Base-by-base conservation (phyloP, 53 echinoderm and acorn worm species). In the Astropecten irregularis region DNA sequence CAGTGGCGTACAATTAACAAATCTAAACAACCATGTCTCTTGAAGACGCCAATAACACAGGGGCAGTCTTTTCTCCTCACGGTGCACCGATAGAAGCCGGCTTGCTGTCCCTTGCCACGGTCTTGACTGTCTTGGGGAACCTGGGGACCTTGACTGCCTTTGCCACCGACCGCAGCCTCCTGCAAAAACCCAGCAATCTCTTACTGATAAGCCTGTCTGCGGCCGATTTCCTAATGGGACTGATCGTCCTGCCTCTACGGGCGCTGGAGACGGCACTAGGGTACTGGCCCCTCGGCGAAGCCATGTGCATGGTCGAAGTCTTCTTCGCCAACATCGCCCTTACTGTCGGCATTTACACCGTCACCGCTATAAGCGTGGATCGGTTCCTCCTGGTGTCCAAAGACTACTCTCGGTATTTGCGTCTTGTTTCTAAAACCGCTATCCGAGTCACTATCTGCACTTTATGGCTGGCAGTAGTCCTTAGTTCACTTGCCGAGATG, bases 301-400 rank as follows among this genome's bases (percentile, higher is more conserved):
- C 13, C 14, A 0, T 56, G 55, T 76, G 76, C 27, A 58, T 58
- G 57, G 18, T 76, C 6, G 55, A 56, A 39, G 44, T 46, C 0
- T 76, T 76, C 76, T 76, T 76, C 4, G 76, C 76, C 40, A 40
- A 76, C 38, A 76, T 76, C 26, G 76, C 40, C 25, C 27, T 76
- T 23, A 76, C 76, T 2, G 76, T 76, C 3, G 57, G 57, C 26
- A 76, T 76, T 58, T 76, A 58, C 57, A 76, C 40, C 25, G 44
- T 76, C 25, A 76, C 76, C 0, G 56, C 58, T 14, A 76, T 76
- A 56, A 76, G 76, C 40, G 58, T 76, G 6, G 76, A 76, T 25
- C 56, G 76, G 25, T 76, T 40, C 40, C 58, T 76, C 9, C 40
- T 76, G 18, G 76, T 76, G 13, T 55, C 76, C 0, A 76, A 76